Conservation (phyloP, 64 coral and sea anemone species). For the Stichodactyla mertensii region DNA sequence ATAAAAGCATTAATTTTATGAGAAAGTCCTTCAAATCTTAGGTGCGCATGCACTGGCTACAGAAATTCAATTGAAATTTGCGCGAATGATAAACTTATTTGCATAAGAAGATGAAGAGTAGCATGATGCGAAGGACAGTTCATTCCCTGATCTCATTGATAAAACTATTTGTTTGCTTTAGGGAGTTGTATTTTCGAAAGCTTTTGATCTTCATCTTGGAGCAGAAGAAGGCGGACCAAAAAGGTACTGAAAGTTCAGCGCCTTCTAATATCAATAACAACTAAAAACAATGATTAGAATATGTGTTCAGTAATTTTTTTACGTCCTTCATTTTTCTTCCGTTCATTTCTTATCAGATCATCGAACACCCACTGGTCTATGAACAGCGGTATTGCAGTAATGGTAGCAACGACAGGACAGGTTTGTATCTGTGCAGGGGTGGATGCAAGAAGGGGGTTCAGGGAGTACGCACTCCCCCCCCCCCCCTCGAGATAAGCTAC, state of each 20-base stretch:
- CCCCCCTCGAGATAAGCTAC: too few relatives aligned
- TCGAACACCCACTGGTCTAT: constrained; percentile 84
- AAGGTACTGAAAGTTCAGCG: constrained; percentile 8
- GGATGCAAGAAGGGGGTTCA: too few relatives aligned
- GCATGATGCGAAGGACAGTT: too few relatives aligned
- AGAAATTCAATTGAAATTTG: too few relatives aligned
- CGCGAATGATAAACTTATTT: too few relatives aligned
- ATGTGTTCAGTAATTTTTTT: too few relatives aligned
- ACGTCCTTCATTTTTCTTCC: not conserved
- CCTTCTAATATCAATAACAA: too few relatives aligned
- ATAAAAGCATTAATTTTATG: not conserved
- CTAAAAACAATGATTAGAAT: too few relatives aligned
- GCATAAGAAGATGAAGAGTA: too few relatives aligned
- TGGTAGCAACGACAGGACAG: constrained; percentile 68
- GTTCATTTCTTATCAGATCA: constrained; percentile 24
- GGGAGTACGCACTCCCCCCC: too few relatives aligned
- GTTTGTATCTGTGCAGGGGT: constrained; percentile 3
- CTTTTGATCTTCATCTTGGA: constrained; percentile 77
- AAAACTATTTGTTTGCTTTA: constrained; percentile 8
- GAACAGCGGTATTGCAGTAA: constrained; percentile 69
- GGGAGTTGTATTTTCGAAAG: constrained; percentile 82
- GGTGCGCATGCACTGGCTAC: too few relatives aligned
- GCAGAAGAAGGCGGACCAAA: constrained; percentile 47
- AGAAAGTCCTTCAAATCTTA: not conserved
- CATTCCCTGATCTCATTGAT: too few relatives aligned